Percentiles rank a stretch among this genome's conserved stretches.
phyloP scores from a whole-genome alignment of 2,888 invertebrate genomes.

The Perizoma affinitatum region DNA sequence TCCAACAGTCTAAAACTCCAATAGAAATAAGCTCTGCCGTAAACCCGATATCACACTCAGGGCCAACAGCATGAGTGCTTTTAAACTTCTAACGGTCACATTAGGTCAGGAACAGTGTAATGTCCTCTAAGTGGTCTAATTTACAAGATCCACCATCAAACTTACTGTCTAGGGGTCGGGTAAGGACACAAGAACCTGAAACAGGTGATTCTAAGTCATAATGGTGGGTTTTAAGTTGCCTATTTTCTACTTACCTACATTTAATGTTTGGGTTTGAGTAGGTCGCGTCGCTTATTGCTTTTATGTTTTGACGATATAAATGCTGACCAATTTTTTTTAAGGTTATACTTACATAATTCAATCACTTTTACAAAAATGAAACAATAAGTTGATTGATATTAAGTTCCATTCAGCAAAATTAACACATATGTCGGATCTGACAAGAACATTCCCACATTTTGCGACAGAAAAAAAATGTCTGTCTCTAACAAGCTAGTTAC shows the following conservation, averaged over 20 bases:
- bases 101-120: slow-evolving; percentile 24
- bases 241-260: not conserved
- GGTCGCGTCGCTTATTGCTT: slow-evolving; percentile 19
- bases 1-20: not conserved
- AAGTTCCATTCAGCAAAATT: not conserved
- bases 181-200: slow-evolving; percentile 22
- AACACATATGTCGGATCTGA: not conserved
- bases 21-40: slow-evolving; percentile 1
- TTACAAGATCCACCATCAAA: slow-evolving; percentile 24
- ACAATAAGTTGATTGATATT: no score
- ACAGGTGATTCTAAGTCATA: slow-evolving; percentile 28
- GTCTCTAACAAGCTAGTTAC: not conserved
- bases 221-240: slow-evolving; percentile 20
- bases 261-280: slow-evolving; percentile 8
- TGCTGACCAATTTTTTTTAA: slow-evolving; percentile 5
- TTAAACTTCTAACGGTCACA: slow-evolving; percentile 14
- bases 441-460: not conserved
- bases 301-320: slow-evolving; percentile 17
- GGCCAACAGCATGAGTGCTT: slow-evolving; percentile 10
- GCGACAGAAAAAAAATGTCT: not conserved
- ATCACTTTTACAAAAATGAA: not conserved
- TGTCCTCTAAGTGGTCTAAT: slow-evolving; percentile 25
- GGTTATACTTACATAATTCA: slow-evolving; percentile 7
- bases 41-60: slow-evolving; percentile 12
- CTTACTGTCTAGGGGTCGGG: slow-evolving; percentile 29